These are phyloP conservation scores for Limanda limanda DNA, from an alignment of 2,113 vertebrate species.

Conservation along the genomic window DNA sequence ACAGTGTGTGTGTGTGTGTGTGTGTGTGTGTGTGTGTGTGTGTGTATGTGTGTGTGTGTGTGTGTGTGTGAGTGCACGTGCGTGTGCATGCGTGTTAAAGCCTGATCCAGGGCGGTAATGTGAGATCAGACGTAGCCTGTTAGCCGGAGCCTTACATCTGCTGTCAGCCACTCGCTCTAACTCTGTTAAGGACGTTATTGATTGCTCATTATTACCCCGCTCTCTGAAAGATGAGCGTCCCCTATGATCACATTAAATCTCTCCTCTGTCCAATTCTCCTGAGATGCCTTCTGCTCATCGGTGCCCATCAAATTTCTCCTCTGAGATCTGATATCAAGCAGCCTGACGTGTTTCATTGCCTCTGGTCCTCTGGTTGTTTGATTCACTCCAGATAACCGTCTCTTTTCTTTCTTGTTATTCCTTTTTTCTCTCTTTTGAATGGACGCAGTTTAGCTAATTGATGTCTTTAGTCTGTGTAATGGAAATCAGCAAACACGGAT, in stretches of 20 bases:
- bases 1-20: slow-evolving; percentile 3
- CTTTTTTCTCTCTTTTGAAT: slow-evolving; percentile 12
- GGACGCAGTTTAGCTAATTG: slow-evolving; percentile 65
- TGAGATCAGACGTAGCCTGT: slow-evolving; percentile 77
- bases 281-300: slow-evolving; percentile 82
- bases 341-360: slow-evolving; percentile 66
- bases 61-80: background rate
- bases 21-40: background rate
- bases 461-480: slow-evolving; percentile 72
- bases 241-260: slow-evolving; percentile 85
- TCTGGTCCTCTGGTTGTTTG: slow-evolving; percentile 67
- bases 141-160: slow-evolving; percentile 78
- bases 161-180: slow-evolving; percentile 78
- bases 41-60: slow-evolving; percentile 1
- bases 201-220: slow-evolving; percentile 83
- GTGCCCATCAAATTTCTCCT: slow-evolving; percentile 79
- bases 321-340: slow-evolving; percentile 80
- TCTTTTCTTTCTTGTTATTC: slow-evolving; percentile 10
- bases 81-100: slow-evolving; percentile 24
- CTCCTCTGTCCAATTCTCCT: slow-evolving; percentile 79
- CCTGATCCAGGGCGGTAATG: slow-evolving; percentile 67
- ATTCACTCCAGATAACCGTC: slow-evolving; percentile 70
- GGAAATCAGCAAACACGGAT: slow-evolving; percentile 65
- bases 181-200: slow-evolving; percentile 83
- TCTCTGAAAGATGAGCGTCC: slow-evolving; percentile 85